phyloP scores from a whole-genome alignment of 2,888 invertebrate species.

The Polydrusus pterygomalis region DNA sequence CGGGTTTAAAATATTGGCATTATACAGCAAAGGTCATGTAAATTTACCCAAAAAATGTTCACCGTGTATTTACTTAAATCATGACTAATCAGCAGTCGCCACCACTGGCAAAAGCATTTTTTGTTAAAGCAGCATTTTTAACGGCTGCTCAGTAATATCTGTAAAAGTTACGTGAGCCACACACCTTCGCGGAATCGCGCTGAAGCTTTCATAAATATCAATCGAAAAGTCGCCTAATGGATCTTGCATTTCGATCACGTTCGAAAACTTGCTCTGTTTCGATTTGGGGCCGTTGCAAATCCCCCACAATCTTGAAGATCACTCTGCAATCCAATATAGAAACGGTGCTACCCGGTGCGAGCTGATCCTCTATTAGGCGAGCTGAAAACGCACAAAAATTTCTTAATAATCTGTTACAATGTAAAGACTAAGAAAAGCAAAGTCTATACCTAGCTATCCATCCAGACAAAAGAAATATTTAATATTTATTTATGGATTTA shows the following conservation, averaged over 20 bases:
- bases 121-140: constrained; percentile 44
- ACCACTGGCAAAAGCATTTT: constrained; percentile 24
- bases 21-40: too few species aligned
- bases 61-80: too few species aligned
- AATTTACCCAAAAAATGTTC: too few species aligned
- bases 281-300: constrained; percentile 72
- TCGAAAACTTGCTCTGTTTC: constrained; percentile 72
- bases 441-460: too few species aligned
- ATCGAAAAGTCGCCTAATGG: constrained; percentile 68
- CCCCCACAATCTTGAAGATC: constrained; percentile 72
- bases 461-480: too few species aligned
- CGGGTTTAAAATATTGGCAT: too few species aligned
- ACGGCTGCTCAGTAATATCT: constrained; percentile 62
- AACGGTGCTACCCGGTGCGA: constrained; percentile 56
- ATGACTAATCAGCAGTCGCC: background rate
- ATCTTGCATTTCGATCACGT: constrained; percentile 70
- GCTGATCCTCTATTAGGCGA: constrained; percentile 67
- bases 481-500: too few species aligned
- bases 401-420: background rate
- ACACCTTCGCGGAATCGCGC: constrained; percentile 68
- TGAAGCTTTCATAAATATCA: constrained; percentile 72
- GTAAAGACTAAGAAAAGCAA: too few species aligned
- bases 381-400: constrained; percentile 57
- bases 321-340: constrained; percentile 71
- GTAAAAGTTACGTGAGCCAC: constrained; percentile 64